A percentile compares a stretch with the other conserved stretches of the same genome.
phyloP scores from a whole-genome alignment of 2,113 vertebrate species.

The Hemicordylus capensis region DNA sequence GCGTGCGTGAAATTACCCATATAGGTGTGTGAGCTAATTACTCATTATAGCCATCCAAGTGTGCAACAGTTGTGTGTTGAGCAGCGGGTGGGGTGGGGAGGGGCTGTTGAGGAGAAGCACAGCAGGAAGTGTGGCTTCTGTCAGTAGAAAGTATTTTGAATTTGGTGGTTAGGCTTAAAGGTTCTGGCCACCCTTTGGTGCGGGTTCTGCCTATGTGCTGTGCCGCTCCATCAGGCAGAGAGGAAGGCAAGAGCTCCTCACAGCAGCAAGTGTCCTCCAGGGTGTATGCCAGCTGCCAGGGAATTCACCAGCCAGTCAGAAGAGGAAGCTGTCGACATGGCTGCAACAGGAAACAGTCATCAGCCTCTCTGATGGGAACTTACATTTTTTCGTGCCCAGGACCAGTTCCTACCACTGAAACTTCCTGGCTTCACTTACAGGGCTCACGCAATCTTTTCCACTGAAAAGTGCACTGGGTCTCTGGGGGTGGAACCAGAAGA shows the following conservation, averaged over 20 bases:
- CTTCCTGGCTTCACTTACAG: constrained; percentile 6
- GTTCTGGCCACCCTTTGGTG: too few relatives aligned
- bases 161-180: not conserved
- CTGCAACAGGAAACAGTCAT: constrained; percentile 22
- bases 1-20: not conserved
- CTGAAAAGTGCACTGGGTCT: not conserved
- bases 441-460: not conserved
- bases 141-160: not conserved
- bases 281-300: not conserved
- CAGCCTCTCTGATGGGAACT: not conserved
- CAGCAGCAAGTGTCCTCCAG: not conserved
- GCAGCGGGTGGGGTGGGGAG: too few relatives aligned
- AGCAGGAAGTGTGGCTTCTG: not conserved
- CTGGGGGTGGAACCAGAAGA: not conserved
- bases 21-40: not conserved
- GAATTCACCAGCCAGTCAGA: not conserved
- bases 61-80: not conserved
- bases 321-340: constrained; percentile 17
- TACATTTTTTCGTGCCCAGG: not conserved
- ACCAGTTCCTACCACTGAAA: not conserved
- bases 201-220: not conserved
- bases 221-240: not conserved
- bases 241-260: not conserved
- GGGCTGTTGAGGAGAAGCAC: not conserved
- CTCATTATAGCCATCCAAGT: not conserved